Percentiles rank a stretch among this genome's conserved stretches.
phyloP scores from a whole-genome alignment of 2,797 vertebrate genomes.

The Tolypeutes matacus region DNA sequence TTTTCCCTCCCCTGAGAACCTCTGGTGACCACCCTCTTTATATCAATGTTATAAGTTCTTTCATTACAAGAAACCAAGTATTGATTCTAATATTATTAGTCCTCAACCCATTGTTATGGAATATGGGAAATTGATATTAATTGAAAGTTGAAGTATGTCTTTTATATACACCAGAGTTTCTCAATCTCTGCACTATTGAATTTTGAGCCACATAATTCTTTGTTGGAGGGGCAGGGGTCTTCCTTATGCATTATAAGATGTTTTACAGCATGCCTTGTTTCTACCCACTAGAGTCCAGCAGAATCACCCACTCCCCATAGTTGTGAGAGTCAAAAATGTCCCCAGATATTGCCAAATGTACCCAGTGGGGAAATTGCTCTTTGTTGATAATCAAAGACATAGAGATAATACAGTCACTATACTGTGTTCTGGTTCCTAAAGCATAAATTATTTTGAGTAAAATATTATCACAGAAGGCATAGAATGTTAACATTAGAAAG shows the following conservation, averaged over 20 bases:
- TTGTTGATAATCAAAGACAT: not conserved
- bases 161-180: not conserved
- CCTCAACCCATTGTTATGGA: not conserved
- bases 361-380: not conserved
- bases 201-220: not conserved
- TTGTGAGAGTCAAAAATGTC: not conserved
- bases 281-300: not conserved
- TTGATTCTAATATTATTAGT: not conserved
- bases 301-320: not conserved
- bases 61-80: too few species aligned
- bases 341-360: conserved; percentile 8
- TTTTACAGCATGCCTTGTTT: not conserved
- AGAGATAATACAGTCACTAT: not conserved
- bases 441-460: conserved; percentile 6
- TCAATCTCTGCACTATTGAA: not conserved
- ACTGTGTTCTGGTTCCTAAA: not conserved
- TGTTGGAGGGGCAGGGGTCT: not conserved
- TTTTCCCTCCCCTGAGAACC: too few species aligned
- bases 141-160: not conserved
- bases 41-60: too few species aligned
- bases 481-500: conserved; percentile 7
- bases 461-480: not conserved
- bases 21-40: too few species aligned
- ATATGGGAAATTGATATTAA: not conserved
- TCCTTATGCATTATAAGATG: not conserved